These are phyloP conservation scores for Notamacropus eugenii DNA, from an alignment of 2,797 vertebrate genomes.

Conservation along the genomic window DNA sequence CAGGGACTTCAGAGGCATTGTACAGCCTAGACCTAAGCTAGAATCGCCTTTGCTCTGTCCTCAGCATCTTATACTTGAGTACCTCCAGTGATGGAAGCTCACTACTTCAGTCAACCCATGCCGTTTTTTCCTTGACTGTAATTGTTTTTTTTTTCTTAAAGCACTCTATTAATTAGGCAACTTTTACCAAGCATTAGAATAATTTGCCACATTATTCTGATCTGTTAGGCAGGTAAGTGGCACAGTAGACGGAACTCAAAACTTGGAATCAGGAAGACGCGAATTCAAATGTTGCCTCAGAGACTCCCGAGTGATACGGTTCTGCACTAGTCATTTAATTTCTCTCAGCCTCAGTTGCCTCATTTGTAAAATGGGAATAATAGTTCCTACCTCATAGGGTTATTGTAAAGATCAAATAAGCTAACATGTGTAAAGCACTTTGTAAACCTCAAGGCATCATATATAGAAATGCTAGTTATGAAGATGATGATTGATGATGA, in stretches of 20 bases:
- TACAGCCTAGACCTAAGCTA: not conserved
- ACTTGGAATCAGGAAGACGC: not conserved
- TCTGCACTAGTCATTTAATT: not conserved
- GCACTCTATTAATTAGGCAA: not conserved
- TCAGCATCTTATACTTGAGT: not conserved
- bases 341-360: not conserved
- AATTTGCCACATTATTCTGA: not conserved
- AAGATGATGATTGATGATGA: not conserved
- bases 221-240: not conserved
- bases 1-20: too few relatives aligned
- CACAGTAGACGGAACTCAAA: not conserved
- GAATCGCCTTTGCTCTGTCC: not conserved
- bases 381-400: not conserved
- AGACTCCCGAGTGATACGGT: not conserved
- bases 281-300: not conserved
- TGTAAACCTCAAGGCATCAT: not conserved
- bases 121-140: not conserved
- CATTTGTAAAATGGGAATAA: not conserved
- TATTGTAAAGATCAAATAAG: not conserved
- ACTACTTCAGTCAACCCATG: not conserved
- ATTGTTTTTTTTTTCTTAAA: not conserved
- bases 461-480: not conserved
- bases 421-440: not conserved
- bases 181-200: not conserved
- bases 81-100: not conserved